A percentile compares a stretch with the other conserved stretches of the same genome.
These are phyloP conservation scores for Parthenolecanium corni DNA, from an alignment of 2,888 invertebrate species.

Conservation along the genomic window DNA sequence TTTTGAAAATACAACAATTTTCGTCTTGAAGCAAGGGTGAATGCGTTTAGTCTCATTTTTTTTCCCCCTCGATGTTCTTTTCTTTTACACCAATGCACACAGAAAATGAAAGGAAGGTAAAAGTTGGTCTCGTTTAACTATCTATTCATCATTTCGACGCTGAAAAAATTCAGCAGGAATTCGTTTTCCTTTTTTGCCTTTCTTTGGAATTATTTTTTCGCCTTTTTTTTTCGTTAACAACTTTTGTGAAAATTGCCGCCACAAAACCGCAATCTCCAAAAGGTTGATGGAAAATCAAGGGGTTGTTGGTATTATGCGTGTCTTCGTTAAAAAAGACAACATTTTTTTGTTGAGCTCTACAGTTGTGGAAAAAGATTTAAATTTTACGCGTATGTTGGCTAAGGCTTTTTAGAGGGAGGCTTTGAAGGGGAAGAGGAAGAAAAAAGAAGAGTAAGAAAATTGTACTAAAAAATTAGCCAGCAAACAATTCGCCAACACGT, in stretches of 20 bases:
- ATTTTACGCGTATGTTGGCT: conserved; percentile 13
- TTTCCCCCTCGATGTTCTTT: background rate
- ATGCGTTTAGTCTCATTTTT: background rate
- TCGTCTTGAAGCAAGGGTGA: background rate
- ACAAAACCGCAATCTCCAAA: too few species aligned
- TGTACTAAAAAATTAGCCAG: background rate
- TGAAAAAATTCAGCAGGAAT: too few species aligned
- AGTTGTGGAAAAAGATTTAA: conserved; percentile 9
- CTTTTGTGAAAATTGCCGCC: too few species aligned
- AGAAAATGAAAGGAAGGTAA: background rate
- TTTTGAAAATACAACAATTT: background rate
- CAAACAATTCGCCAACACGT: conserved; percentile 11
- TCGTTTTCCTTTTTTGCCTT: too few species aligned
- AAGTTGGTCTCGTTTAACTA: background rate
- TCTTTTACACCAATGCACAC: background rate
- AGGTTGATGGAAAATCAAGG: too few species aligned
- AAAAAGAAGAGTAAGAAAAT: background rate
- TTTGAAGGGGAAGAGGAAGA: too few species aligned
- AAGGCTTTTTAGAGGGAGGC: too few species aligned
- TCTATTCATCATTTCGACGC: background rate
- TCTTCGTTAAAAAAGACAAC: too few species aligned
- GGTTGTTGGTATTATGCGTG: too few species aligned
- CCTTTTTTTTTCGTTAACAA: too few species aligned
- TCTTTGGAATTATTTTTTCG: too few species aligned
- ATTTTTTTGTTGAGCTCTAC: conserved; percentile 2